Evolutionary conservation across 2,113 vertebrate species (phyloP).

Genomic region (Brevimyrus niger): DNA sequence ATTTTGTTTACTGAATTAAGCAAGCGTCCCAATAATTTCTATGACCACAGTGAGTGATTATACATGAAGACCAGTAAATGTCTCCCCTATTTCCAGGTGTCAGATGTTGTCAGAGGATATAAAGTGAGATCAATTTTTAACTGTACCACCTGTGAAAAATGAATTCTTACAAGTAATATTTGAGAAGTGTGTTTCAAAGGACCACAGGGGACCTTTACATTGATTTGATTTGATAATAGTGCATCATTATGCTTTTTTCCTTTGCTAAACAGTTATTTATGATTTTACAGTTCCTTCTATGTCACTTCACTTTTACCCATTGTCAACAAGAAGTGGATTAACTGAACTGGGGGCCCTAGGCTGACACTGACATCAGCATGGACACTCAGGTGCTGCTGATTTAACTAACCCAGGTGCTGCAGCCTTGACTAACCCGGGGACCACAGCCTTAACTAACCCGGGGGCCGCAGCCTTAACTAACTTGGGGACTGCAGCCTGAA

Average conservation of each 20-base stretch:
- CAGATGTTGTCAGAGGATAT: neutral
- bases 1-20: neutral
- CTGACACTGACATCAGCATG: neutral
- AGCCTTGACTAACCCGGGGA: no score
- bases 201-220: neutral
- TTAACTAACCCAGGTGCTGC: neutral
- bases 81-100: neutral
- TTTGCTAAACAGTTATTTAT: neutral
- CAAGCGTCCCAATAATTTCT: neutral
- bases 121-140: neutral
- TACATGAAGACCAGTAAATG: neutral
- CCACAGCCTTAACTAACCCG: no score
- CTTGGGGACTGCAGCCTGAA: no score
- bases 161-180: neutral
- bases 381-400: neutral
- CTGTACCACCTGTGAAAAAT: neutral
- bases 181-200: neutral
- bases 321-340: neutral
- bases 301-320: neutral
- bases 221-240: neutral
- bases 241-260: neutral
- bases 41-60: neutral
- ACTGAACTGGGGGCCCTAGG: neutral
- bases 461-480: no score
- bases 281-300: neutral